Conservation (phyloP, 2,797 vertebrate genomes). For the Gadopsis marmoratus region DNA sequence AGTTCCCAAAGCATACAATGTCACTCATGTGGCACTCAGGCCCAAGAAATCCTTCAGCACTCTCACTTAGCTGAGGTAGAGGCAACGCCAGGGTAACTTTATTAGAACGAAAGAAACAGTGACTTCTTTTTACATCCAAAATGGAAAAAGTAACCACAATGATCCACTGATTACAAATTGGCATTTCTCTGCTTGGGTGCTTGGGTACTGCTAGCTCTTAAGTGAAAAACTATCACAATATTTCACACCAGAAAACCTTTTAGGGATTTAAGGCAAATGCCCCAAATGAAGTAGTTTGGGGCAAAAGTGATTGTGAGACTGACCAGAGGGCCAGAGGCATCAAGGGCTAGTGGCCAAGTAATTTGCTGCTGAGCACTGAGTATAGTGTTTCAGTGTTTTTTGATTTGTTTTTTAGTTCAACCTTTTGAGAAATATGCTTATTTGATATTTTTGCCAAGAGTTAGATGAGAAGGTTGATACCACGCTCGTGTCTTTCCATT, state of each 20-base stretch:
- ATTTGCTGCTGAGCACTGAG: too few species aligned
- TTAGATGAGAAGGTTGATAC: too few species aligned
- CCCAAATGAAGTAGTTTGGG: not conserved
- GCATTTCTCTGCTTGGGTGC: slow-evolving; percentile 6
- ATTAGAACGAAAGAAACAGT: slow-evolving; percentile 35
- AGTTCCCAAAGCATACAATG: slow-evolving; percentile 59
- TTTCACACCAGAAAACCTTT: not conserved
- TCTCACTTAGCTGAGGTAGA: slow-evolving; percentile 16
- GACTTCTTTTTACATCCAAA: slow-evolving; percentile 42
- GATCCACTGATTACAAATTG: slow-evolving; percentile 32
- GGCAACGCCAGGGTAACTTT: slow-evolving; percentile 8
- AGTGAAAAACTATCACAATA: slow-evolving; percentile 1
- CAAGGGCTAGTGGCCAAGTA: not conserved
- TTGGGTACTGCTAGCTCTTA: not conserved
- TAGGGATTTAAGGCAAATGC: not conserved
- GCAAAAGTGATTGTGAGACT: not conserved
- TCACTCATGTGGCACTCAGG: slow-evolving; percentile 45
- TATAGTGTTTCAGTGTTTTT: too few species aligned
- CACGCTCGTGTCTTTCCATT: too few species aligned
- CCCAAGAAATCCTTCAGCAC: not conserved
- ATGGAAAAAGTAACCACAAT: slow-evolving; percentile 15
- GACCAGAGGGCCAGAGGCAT: not conserved
- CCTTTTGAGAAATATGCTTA: too few species aligned
- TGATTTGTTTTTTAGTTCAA: too few species aligned
- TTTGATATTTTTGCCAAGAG: too few species aligned